Evolutionary conservation across 2,113 vertebrate genomes (phyloP), one percentile per base, ranked within the genome.

Genomic region (Bambusicola thoracicus): DNA sequence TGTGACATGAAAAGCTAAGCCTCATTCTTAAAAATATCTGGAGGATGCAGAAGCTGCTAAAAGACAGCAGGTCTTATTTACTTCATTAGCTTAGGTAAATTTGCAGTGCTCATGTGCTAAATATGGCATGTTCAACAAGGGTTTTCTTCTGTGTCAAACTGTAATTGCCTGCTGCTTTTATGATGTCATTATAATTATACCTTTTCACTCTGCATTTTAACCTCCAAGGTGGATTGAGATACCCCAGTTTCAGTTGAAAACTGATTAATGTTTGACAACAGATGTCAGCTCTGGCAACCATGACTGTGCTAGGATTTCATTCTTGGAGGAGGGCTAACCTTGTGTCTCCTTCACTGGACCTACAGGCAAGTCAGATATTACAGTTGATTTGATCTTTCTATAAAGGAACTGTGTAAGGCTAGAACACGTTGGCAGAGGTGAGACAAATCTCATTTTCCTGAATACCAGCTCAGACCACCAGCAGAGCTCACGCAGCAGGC

Each of bases 401-500:
- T 63, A 78, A 70, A 95, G 62, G 73, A 79, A 90, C 2, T 62
- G 46, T 65, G 34, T n/a, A 87, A 81, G 81, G 74, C 88, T 76
- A 53, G 51, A 62, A 61, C 11, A 34, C 48, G 53, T 66, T 72
- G 74, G 77, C 77, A 89, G 74, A 66, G 56, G 66, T 21, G 41
- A 87, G 40, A 41, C 10, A 80, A 62, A 90, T 5, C 34, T 91
- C 14, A 66, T 89, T 85, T 87, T 46, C 9, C 74, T 73, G 55
- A 91, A n/a, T 89, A 84, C 13, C 41, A 68, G 48, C 58, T 61
- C 74, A 93, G 89, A 91, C 86, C 91, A 96, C 84, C 91, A 94
- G 86, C 86, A 92, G 18, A 92, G 84, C 59, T 58, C 32, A 66
- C 30, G 7, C 7, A 53, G 13, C 78, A 82, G 81, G 81, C 48